A percentile compares a stretch with the other conserved stretches of the same genome.
Evolutionary conservation across 2,797 vertebrate genomes (phyloP).

Genomic region (Coendou prehensilis): DNA sequence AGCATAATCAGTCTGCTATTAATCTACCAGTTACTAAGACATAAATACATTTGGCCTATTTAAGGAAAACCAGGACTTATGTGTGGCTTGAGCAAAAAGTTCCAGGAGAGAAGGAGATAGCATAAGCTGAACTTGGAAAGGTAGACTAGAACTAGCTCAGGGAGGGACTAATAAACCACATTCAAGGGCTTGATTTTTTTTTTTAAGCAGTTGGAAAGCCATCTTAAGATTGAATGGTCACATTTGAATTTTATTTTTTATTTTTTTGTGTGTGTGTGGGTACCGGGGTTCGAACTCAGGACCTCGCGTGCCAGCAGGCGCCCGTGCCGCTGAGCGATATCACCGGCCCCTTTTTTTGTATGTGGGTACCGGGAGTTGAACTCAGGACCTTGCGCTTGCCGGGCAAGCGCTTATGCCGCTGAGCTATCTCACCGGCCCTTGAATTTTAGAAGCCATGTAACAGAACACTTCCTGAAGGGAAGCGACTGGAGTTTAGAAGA

Average conservation of each 20-base stretch:
- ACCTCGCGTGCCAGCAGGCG: no score
- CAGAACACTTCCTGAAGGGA: background rate
- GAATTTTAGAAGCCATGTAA: slow-evolving; percentile 26
- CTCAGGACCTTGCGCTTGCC: no score
- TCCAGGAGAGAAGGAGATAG: background rate
- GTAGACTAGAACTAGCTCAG: background rate
- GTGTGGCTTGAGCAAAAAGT: background rate
- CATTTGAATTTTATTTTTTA: background rate
- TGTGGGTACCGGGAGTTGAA: no score
- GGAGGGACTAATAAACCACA: background rate
- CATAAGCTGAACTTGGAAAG: background rate
- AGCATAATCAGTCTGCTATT: background rate
- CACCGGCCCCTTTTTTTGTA: no score
- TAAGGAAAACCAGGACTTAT: background rate
- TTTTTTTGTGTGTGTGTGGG: no score
- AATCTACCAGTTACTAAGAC: background rate
- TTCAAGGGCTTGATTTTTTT: background rate
- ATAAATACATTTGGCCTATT: background rate
- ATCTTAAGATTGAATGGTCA: background rate
- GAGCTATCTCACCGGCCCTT: no score
- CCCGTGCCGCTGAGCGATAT: no score
- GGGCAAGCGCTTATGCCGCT: no score
- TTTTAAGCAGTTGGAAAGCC: background rate
- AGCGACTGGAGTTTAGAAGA: background rate
- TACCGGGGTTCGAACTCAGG: no score